Evolutionary conservation across 2,113 vertebrate species (phyloP), one percentile per base, ranked within the genome.

Genomic region (Protobothrops flavoviridis): DNA sequence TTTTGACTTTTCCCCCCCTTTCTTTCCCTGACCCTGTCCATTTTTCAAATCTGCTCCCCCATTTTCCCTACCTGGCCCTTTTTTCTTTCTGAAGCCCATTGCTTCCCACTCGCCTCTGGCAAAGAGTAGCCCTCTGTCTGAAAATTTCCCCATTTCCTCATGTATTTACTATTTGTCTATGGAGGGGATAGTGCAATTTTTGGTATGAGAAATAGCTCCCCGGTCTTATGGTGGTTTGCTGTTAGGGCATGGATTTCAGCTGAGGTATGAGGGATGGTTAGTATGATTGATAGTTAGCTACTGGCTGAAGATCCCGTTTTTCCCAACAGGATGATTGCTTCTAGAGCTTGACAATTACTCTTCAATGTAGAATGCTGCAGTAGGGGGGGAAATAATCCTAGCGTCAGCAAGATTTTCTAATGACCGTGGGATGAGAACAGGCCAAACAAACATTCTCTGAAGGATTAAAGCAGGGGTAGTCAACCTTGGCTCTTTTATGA

Each of bases 211-310:
- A 15, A 87, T 92, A 33, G 4, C 23, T 53, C 43, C 39, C 4
- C 52, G 48, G 13, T 9, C 24, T 50, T 55, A 4, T 2, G 24
- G 24, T 59, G 33, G 59, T 52, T 92, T 39, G 86, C 23, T 21
- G 52, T 23, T 39, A 21, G 17, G 0, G 1, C 2, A 0, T 0
- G 93, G 8, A 43, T 88, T 24, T 21, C 5, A 39, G n/a, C n/a
- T 74, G n/a, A 74, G n/a, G 3, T 39, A 39, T 74, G n/a, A 0
- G n/a, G 2, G n/a, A 33, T 17, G 15, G 69, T 20, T 74, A n/a
- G 15, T 39, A 39, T 74, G n/a, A 39, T 39, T 39, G n/a, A 74
- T 39, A 2, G n/a, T 74, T 74, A 74, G 69, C 69, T 74, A 74
- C n/a, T 39, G n/a, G 69, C 69, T 20, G 5, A 74, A 33, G 69